These are phyloP conservation scores for Bedellia somnulentella DNA, from an alignment of 2,888 invertebrate species.

Conservation along the genomic window DNA sequence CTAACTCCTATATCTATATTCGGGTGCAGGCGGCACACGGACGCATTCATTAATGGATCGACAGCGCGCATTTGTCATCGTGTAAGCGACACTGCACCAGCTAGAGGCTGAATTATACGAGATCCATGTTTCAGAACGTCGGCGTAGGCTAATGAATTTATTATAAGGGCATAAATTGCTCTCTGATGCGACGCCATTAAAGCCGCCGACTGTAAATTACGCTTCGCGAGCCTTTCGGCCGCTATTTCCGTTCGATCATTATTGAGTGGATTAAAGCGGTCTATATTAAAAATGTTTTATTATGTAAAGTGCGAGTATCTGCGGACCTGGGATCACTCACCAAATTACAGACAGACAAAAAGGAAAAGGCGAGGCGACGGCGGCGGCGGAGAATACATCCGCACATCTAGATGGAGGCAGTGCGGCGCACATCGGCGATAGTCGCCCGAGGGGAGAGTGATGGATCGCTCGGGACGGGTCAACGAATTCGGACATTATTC, in stretches of 20 bases:
- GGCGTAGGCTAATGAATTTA: conserved; percentile 50
- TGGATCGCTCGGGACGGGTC: conserved; percentile 62
- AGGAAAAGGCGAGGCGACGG: conserved; percentile 34
- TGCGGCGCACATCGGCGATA: conserved; percentile 35
- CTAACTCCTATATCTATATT: too few species aligned
- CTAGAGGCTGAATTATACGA: conserved; percentile 14
- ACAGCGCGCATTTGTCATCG: conserved; percentile 5
- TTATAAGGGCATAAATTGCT: conserved; percentile 57
- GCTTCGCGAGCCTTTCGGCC: conserved; percentile 29
- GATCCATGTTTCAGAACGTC: conserved; percentile 17
- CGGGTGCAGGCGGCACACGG: too few species aligned
- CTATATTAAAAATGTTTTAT: conserved; percentile 1
- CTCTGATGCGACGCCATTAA: conserved; percentile 54
- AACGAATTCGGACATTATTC: conserved; percentile 64
- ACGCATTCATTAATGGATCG: conserved; percentile 16
- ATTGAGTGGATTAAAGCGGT: conserved; percentile 21
- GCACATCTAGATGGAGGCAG: conserved; percentile 46
- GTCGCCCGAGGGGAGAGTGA: conserved; percentile 51
- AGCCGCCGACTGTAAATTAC: conserved; percentile 47
- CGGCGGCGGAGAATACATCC: conserved; percentile 35
- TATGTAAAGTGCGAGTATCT: not conserved
- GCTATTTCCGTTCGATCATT: conserved; percentile 34
- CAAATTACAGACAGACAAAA: conserved; percentile 19
- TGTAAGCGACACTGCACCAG: conserved; percentile 1
- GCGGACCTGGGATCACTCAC: conserved; percentile 1